A percentile compares a stretch with the other conserved stretches of the same genome.
These are phyloP conservation scores for Cryptotermes secundus DNA, from an alignment of 1,140 invertebrate genomes.

Conservation along the genomic window DNA sequence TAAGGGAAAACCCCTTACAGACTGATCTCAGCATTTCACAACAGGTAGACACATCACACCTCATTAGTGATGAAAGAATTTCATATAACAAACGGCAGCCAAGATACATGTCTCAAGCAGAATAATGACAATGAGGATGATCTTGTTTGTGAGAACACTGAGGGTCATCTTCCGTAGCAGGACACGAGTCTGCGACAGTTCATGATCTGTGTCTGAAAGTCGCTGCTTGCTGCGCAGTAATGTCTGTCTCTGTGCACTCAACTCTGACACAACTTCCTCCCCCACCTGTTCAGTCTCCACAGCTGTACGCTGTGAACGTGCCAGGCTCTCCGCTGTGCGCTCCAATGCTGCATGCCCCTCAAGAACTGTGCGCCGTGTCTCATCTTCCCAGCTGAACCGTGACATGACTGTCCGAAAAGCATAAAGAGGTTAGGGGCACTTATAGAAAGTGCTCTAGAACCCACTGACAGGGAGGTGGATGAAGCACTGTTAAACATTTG, in stretches of 20 bases:
- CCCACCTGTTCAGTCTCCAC: constrained; percentile 78
- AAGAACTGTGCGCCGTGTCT: constrained; percentile 55
- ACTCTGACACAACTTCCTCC: constrained; percentile 68
- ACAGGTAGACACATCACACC: no score
- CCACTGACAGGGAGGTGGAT: no score
- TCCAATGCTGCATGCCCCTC: constrained; percentile 60
- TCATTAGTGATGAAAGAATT: constrained; percentile 50
- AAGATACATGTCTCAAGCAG: constrained; percentile 62
- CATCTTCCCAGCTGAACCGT: constrained; percentile 35
- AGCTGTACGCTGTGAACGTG: constrained; percentile 69
- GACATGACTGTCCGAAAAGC: neutral
- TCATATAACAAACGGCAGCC: constrained; percentile 58
- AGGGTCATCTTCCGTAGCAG: constrained; percentile 62
- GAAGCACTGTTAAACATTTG: no score
- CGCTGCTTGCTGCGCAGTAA: constrained; percentile 60
- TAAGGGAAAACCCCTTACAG: no score
- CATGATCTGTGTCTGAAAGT: constrained; percentile 62
- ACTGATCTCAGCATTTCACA: no score
- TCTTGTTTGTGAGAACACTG: constrained; percentile 66
- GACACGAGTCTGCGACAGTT: constrained; percentile 57
- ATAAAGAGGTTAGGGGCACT: no score
- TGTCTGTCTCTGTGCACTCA: constrained; percentile 63
- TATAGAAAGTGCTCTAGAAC: no score
- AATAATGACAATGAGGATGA: constrained; percentile 67
- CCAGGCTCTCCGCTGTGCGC: constrained; percentile 64